phyloP scores from a whole-genome alignment of 2,888 invertebrate species.

The Phyto melanocephala region DNA sequence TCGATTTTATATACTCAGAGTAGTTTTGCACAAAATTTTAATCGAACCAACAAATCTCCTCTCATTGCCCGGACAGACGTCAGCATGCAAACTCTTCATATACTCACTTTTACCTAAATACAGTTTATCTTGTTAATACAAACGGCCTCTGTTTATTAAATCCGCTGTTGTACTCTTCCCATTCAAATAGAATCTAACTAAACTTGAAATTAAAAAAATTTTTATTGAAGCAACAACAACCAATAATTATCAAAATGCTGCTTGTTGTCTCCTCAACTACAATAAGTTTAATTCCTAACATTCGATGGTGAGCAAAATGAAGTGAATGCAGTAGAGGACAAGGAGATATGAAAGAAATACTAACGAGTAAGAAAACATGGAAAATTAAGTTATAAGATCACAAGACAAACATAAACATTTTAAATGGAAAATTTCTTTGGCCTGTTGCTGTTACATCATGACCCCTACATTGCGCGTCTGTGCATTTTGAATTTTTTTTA shows the following conservation, averaged over 20 bases:
- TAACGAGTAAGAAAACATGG: too few relatives aligned
- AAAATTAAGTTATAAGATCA: neutral
- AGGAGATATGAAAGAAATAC: neutral
- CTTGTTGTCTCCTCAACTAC: neutral
- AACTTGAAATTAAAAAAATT: slow-evolving; percentile 15
- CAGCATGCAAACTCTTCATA: too few relatives aligned
- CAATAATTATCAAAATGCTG: neutral
- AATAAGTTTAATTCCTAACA: neutral
- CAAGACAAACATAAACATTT: slow-evolving; percentile 9
- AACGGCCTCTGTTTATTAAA: neutral
- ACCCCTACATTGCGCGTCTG: slow-evolving; percentile 18
- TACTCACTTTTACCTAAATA: too few relatives aligned
- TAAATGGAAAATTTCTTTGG: neutral
- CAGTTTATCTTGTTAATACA: too few relatives aligned
- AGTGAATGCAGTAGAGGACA: neutral
- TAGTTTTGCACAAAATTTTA: too few relatives aligned
- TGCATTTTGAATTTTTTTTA: neutral
- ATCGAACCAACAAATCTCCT: too few relatives aligned
- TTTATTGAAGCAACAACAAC: neutral
- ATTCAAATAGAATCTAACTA: neutral
- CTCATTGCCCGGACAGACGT: too few relatives aligned
- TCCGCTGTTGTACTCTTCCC: neutral
- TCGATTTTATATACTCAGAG: too few relatives aligned
- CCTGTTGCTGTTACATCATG: neutral
- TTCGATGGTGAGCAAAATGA: neutral